phyloP scores from a whole-genome alignment of 2,888 invertebrate species.

The Eupithecia centaureata region DNA sequence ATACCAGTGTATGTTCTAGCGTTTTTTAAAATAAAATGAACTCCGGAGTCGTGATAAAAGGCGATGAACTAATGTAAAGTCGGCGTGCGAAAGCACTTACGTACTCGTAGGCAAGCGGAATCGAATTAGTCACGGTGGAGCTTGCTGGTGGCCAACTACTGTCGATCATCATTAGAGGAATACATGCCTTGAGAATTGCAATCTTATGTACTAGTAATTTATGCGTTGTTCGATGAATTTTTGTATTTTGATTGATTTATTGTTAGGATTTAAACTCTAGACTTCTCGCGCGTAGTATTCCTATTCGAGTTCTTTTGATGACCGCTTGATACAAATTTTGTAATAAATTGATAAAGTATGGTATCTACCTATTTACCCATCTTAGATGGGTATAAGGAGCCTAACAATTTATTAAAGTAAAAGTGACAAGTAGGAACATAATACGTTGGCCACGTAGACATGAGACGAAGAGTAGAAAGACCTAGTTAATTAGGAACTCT shows the following conservation, averaged over 20 bases:
- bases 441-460: neutral
- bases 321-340: neutral
- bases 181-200: neutral
- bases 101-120: constrained; percentile 17
- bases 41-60: constrained; percentile 19
- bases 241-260: neutral
- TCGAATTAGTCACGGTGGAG: constrained; percentile 24
- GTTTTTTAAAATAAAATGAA: neutral
- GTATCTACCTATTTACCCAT: neutral
- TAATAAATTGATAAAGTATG: neutral
- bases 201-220: neutral
- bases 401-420: neutral
- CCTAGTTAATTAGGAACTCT: no score
- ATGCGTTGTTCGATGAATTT: neutral
- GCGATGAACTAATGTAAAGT: constrained; percentile 11
- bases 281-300: neutral
- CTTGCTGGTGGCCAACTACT: constrained; percentile 23
- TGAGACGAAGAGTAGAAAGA: no score
- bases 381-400: neutral
- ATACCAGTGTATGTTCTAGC: neutral
- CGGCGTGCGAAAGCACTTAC: constrained; percentile 29
- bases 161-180: constrained; percentile 7
- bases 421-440: neutral
- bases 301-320: neutral
- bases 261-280: neutral